phyloP scores from a whole-genome alignment of 2,888 invertebrate species.

The Drosophila macrothrix region DNA sequence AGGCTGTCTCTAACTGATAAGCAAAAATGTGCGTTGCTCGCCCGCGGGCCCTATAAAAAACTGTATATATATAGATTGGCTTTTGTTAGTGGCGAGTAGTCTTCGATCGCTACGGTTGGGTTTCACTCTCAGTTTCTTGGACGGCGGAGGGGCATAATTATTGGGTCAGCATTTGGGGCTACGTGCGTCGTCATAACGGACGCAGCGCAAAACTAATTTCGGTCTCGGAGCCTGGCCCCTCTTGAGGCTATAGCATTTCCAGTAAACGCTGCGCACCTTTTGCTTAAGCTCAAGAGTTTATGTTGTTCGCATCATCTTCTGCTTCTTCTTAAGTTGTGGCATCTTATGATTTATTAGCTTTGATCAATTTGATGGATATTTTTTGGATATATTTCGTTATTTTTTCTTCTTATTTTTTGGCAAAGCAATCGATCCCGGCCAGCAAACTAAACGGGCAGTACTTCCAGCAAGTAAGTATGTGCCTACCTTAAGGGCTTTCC shows the following conservation, averaged over 20 bases:
- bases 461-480: conserved; percentile 33
- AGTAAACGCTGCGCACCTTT: conserved; percentile 62
- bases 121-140: conserved; percentile 83
- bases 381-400: conserved; percentile 29
- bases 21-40: conserved; percentile 54
- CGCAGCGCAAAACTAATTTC: conserved; percentile 75
- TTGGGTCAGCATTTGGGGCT: conserved; percentile 78
- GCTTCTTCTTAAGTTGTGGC: conserved; percentile 48
- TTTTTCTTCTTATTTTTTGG: conserved; percentile 27
- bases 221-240: conserved; percentile 42
- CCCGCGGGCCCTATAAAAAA: conserved; percentile 38
- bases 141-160: conserved; percentile 72
- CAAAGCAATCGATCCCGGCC: conserved; percentile 52
- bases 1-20: conserved; percentile 52
- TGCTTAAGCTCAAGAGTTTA: conserved; percentile 27
- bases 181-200: conserved; percentile 70
- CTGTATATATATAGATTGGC: conserved; percentile 43
- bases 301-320: conserved; percentile 21
- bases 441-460: conserved; percentile 11
- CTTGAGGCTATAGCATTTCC: conserved; percentile 74
- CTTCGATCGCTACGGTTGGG: conserved; percentile 29
- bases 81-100: conserved; percentile 19
- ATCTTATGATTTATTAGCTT: conserved; percentile 82
- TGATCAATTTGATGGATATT: conserved; percentile 83
- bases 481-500: conserved; percentile 76